Percentiles rank a stretch among this genome's conserved stretches.
Evolutionary conservation across 2,113 vertebrate species (phyloP).

Genomic region (human): GRCh38 chr11:119779501-119780000

Average conservation of each 20-base stretch:
- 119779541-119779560: neutral
- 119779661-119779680: fast-evolving
- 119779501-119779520: neutral
- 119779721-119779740: neutral
- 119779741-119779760: neutral
- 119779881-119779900: constrained; percentile 67
- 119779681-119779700: neutral
- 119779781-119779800: neutral
- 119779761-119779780: neutral
- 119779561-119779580: neutral
- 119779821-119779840: neutral
- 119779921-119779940: constrained; percentile 48
- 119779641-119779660: neutral
- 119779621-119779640: too few relatives aligned
- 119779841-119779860: neutral
- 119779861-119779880: neutral
- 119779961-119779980: constrained; percentile 45
- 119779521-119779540: fast-evolving
- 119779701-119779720: neutral
- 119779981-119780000: constrained; percentile 52
- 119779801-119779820: neutral
- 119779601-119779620: neutral
- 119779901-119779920: neutral
- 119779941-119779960: constrained; percentile 60
- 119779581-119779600: neutral